Evolutionary conservation across 2,797 vertebrate genomes (phyloP), one percentile per base, ranked within the genome.

Genomic region (Diceros bicornis): DNA sequence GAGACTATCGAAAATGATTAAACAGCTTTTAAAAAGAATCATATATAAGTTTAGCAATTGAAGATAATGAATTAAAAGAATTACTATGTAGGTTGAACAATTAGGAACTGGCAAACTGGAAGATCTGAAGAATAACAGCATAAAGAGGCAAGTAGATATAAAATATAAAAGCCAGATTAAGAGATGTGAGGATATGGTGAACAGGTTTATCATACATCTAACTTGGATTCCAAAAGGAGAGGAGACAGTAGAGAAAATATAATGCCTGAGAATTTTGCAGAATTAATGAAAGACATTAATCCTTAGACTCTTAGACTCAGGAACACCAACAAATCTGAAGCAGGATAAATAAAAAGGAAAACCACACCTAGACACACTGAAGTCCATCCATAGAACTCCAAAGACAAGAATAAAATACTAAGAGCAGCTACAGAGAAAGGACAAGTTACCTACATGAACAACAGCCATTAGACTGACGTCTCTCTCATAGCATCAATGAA

Each of bases 291-390:
- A 86, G 57, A 3, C 29, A 66, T 55, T 93, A 44, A 66, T 41
- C 25, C 11, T 94, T 64, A 89, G 37, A 78, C 96, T 79, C 11
- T 94, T 64, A 89, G 37, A 78, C 96, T 79, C 25, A 81, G 64
- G 27, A 71, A 61, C 25, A 92, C 21, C 66, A 77, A 66, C 13
- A 96, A 69, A 84, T 83, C 11, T 10, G 29, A 95, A 64, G 27
- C 20, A 87, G 32, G 4, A 87, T 59, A 85, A 61, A 74, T 50
- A n/a, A 68, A 77, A 81, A 93, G 14, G 14, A 62, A 94, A 72
- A 72, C 8, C 14, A 34, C 7, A 62, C 20, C 17, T 79, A 78
- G 11, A 71, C 25, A 84, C 12, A 62, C 0, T 0, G 17, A 91
- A 86, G 18, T 34, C 66, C 20, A 89, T 13, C 34, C 7, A 18